Percentiles rank a stretch among this genome's conserved stretches.
Evolutionary conservation across 2,888 invertebrate species (phyloP).

Genomic region (Amphipyra tragopoginis): DNA sequence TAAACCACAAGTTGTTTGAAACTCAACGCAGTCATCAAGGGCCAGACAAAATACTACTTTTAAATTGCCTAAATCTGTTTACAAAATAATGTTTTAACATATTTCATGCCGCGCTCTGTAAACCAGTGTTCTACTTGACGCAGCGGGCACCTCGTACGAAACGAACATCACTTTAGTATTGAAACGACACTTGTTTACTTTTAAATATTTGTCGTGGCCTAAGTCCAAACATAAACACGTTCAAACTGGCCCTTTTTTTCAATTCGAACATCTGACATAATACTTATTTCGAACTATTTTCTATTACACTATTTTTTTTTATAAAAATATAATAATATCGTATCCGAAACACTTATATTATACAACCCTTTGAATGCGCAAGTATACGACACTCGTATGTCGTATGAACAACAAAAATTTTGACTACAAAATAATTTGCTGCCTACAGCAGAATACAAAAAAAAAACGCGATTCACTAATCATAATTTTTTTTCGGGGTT

Average conservation of each 20-base stretch:
- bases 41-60: constrained; percentile 11
- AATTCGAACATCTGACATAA: constrained; percentile 24
- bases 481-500: background rate
- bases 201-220: too few species aligned
- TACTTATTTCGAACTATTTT: constrained; percentile 25
- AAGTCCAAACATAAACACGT: too few species aligned
- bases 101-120: too few species aligned
- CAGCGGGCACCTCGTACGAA: too few species aligned
- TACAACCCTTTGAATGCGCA: constrained; percentile 15
- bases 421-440: background rate
- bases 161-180: too few species aligned
- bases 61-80: background rate
- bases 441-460: background rate
- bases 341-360: constrained; percentile 18
- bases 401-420: background rate
- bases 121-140: background rate
- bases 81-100: background rate
- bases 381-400: background rate
- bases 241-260: constrained; percentile 6
- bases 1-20: constrained; percentile 13
- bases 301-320: constrained; percentile 19
- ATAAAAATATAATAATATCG: constrained; percentile 48
- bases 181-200: too few species aligned
- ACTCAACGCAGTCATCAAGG: constrained; percentile 10
- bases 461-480: background rate